phyloP scores from a whole-genome alignment of 2,797 vertebrate species.

The Synaphobranchus kaupii region DNA sequence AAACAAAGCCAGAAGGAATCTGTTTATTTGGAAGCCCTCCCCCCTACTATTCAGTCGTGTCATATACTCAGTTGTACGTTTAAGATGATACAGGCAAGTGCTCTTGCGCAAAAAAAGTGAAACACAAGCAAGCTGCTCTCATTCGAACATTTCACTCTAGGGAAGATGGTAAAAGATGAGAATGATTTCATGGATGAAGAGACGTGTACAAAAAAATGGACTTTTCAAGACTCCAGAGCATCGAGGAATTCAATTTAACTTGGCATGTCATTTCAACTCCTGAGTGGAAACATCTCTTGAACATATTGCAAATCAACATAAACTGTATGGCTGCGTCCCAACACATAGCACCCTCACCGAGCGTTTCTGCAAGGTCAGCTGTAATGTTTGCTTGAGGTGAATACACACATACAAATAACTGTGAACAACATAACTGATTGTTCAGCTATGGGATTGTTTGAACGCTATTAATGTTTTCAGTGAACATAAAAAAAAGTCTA shows the following conservation, averaged over 20 bases:
- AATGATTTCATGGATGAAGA: background rate
- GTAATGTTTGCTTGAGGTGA: background rate
- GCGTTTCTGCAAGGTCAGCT: background rate
- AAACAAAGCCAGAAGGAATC: background rate
- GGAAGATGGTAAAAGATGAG: background rate
- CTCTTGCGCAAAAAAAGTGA: background rate
- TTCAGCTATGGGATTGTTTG: background rate
- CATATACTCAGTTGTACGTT: background rate
- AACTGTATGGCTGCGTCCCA: background rate
- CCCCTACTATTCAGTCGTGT: background rate
- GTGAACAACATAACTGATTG: background rate
- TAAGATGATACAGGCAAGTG: background rate
- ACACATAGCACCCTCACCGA: background rate
- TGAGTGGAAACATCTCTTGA: background rate
- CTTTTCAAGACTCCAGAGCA: background rate
- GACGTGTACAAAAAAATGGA: background rate
- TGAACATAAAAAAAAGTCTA: background rate
- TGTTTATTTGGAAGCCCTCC: background rate
- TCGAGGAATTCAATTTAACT: background rate
- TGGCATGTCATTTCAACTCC: conserved; percentile 8
- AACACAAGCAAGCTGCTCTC: background rate
- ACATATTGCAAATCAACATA: conserved; percentile 8
- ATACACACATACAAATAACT: background rate
- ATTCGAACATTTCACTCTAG: background rate
- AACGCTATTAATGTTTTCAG: background rate